Conservation (phyloP, 2,888 invertebrate genomes). For the Cerastis leucographa region DNA sequence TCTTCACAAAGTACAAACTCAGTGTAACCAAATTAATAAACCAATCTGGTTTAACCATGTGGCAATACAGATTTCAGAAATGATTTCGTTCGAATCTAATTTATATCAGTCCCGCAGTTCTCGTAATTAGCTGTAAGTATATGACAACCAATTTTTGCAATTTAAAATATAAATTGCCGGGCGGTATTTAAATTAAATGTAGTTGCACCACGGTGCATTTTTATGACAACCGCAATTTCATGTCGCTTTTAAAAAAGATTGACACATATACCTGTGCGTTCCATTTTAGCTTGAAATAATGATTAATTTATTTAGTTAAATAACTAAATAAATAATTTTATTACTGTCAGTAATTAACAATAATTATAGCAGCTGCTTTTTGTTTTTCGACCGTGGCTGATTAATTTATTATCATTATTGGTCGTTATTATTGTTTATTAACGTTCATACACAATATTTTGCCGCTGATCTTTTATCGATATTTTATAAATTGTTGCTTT, state of each 20-base stretch:
- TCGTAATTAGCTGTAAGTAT: conserved; percentile 36
- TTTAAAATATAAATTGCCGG: conserved; percentile 44
- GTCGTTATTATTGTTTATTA: not conserved
- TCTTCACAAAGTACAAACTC: not conserved
- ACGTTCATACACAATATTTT: not conserved
- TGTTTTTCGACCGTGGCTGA: conserved; percentile 2
- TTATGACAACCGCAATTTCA: conserved; percentile 11
- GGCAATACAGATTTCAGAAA: conserved; percentile 28
- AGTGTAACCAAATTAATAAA: conserved; percentile 1
- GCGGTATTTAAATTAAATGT: conserved; percentile 39
- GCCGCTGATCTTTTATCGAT: not conserved
- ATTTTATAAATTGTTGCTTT: not conserved
- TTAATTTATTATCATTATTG: not conserved
- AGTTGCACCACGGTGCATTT: conserved; percentile 33
- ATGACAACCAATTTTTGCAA: conserved; percentile 43
- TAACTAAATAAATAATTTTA: conserved; percentile 5
- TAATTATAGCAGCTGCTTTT: conserved; percentile 4
- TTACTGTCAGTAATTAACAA: conserved; percentile 10
- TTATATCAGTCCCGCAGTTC: conserved; percentile 43
- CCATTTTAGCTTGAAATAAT: conserved; percentile 2
- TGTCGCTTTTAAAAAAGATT: conserved; percentile 11
- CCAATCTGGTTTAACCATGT: conserved; percentile 16
- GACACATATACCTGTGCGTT: conserved; percentile 14
- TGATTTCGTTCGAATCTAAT: conserved; percentile 44
- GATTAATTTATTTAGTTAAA: conserved; percentile 25